Evolutionary conservation across 2,113 vertebrate genomes (phyloP), one percentile per base, ranked within the genome.

Genomic region (Euleptes europaea): DNA sequence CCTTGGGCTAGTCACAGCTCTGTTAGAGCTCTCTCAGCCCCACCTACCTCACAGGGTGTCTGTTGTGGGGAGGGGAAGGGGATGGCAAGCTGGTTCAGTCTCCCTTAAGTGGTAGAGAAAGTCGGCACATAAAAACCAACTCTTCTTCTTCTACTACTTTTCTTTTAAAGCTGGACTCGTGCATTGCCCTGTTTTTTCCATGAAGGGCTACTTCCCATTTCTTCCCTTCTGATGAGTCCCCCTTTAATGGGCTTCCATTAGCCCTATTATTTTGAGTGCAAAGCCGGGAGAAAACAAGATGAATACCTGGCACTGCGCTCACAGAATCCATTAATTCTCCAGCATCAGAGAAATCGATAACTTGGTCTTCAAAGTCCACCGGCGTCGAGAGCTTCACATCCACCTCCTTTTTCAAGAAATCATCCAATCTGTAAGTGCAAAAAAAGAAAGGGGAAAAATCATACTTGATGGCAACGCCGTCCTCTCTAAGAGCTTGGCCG

Each of bases 281-380:
- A 88, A 91, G 83, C 69, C 70, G 78, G 78, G 2, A 82, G 70
- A 26, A 85, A 31, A 83, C 63, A 85, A 71, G 44, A 51, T 11
- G 1, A 38, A 12, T 88, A 99, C 98, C 98, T 97, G 98, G 96
- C 63, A 98, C 84, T 23, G 97, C 88, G 72, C 98, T 97, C 87
- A 99, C 97, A 40, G 98, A 97, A 54, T 97, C 97, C 97, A 99
- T 98, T 93, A 98, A 96, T 89, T 97, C 95, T 91, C 97, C 97
- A 90, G 98, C 97, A 9, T 98, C 98, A 1, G 98, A 97, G 91
- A 98, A 93, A 93, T 99, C 97, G 82, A 97, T 92, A 12, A 92
- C 91, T 0, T 96, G 93, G 1, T 97, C 96, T 93, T 96, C 95
- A 83, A 99, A 98, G 35, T 97, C 97, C 51, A 97, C 94, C 80